Evolutionary conservation across 2,797 vertebrate species (phyloP).

Genomic region (Alca torda): DNA sequence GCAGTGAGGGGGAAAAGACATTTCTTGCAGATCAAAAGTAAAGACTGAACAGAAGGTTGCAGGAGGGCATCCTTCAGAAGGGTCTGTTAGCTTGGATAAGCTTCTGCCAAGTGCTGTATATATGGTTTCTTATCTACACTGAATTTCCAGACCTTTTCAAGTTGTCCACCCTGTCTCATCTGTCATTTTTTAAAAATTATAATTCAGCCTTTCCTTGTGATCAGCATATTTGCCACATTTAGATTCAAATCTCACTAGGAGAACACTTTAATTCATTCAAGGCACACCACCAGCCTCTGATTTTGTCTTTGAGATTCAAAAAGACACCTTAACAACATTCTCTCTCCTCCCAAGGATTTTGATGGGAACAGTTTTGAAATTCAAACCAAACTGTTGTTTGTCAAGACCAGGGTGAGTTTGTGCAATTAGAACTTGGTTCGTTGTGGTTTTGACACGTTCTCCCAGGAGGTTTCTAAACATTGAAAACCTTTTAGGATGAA

Average conservation of each 20-base stretch:
- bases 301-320: conserved; percentile 18
- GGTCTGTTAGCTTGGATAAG: background rate
- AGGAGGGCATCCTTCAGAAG: background rate
- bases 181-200: background rate
- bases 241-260: background rate
- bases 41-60: background rate
- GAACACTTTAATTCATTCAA: conserved; percentile 22
- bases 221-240: conserved; percentile 10
- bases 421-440: conserved; percentile 55
- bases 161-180: background rate
- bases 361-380: conserved; percentile 45
- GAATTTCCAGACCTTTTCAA: conserved; percentile 11
- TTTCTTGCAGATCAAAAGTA: background rate
- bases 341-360: conserved; percentile 31
- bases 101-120: background rate
- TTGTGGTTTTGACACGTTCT: conserved; percentile 59
- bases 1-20: background rate
- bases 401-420: conserved; percentile 29
- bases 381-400: conserved; percentile 46
- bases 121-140: background rate
- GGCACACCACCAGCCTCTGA: background rate
- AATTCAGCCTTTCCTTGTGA: background rate
- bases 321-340: background rate
- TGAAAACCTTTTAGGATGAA: conserved; percentile 61
- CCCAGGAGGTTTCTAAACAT: conserved; percentile 59